Percentiles rank a stretch among this genome's conserved stretches.
phyloP scores from a whole-genome alignment of 2,888 invertebrate genomes.

The Deroplatys truncata region DNA sequence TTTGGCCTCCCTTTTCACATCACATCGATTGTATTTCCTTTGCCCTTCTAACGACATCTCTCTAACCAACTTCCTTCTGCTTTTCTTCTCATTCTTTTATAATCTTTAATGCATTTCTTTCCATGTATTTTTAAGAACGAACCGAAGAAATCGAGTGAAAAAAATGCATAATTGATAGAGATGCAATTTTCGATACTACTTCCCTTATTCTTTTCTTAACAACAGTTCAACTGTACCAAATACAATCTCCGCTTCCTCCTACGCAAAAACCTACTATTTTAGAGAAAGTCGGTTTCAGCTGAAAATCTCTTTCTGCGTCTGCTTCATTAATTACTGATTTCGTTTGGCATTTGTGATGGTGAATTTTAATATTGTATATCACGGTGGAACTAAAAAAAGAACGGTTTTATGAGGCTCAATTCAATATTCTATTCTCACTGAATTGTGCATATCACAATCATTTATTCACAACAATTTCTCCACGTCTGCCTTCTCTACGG shows the following conservation, averaged over 20 bases:
- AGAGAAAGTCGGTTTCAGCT: too few relatives aligned
- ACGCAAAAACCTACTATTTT: not conserved
- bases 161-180: not conserved
- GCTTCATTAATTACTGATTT: too few relatives aligned
- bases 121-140: not conserved
- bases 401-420: too few relatives aligned
- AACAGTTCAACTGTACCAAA: not conserved
- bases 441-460: too few relatives aligned
- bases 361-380: too few relatives aligned
- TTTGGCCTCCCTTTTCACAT: not conserved
- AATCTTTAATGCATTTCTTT: not conserved
- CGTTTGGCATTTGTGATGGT: too few relatives aligned
- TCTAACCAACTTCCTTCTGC: not conserved
- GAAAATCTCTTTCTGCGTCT: too few relatives aligned
- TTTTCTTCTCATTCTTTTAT: not conserved
- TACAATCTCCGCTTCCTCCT: not conserved
- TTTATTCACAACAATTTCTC: too few relatives aligned
- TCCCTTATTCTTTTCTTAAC: not conserved
- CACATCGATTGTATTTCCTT: not conserved
- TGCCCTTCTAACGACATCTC: not conserved
- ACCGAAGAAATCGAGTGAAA: not conserved
- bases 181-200: not conserved
- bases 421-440: too few relatives aligned
- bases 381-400: too few relatives aligned
- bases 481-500: too few relatives aligned